These are phyloP conservation scores for Ceyx melanurus DNA, from an alignment of 2,113 vertebrate species.

Conservation along the genomic window DNA sequence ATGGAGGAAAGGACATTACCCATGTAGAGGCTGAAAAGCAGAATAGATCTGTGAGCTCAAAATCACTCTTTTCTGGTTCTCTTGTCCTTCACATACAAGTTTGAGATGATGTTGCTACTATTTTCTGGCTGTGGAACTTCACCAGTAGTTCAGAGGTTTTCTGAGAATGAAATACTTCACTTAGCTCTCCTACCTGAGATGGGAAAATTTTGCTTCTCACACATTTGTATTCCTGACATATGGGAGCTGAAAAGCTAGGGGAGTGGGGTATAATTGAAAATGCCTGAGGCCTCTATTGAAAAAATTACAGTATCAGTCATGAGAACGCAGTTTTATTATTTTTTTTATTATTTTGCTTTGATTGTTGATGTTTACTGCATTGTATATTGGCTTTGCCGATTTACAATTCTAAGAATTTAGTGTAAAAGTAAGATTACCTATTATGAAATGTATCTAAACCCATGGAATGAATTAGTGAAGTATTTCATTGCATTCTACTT, in stretches of 20 bases:
- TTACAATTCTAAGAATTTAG: conserved; percentile 5
- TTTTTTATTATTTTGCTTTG: background rate
- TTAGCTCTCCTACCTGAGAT: background rate
- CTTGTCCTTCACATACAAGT: background rate
- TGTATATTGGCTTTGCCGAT: background rate
- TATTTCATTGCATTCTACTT: background rate
- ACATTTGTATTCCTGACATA: background rate
- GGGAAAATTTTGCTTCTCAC: background rate
- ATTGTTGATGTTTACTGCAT: background rate
- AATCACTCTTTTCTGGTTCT: background rate
- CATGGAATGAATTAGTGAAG: background rate
- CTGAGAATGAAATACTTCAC: background rate
- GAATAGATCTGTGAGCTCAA: background rate
- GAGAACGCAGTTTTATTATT: background rate
- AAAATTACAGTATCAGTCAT: conserved; percentile 34
- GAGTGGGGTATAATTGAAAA: conserved; percentile 17
- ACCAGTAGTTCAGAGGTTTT: background rate
- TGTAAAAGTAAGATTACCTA: background rate
- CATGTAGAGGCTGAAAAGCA: background rate
- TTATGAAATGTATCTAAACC: background rate
- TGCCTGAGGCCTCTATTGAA: background rate
- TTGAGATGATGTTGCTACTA: background rate
- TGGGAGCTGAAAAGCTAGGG: background rate
- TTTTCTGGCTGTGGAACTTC: background rate
- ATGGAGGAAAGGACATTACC: background rate